A percentile compares a stretch with the other conserved stretches of the same genome.
Conservation (phyloP, 2,888 invertebrate genomes). For the Latrodectus hesperus region DNA sequence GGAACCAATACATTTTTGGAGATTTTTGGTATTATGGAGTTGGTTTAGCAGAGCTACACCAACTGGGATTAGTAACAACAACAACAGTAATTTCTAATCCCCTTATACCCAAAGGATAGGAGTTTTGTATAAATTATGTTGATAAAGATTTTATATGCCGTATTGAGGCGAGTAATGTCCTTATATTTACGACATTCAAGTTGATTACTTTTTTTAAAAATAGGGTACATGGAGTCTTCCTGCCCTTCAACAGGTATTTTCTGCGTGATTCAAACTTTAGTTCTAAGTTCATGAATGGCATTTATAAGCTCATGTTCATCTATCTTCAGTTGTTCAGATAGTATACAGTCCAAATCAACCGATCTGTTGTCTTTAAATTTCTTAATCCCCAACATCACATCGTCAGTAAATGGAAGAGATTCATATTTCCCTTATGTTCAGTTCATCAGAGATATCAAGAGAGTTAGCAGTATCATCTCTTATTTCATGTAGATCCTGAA, state of each 20-base stretch:
- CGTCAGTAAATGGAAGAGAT: not conserved
- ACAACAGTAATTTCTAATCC: no score
- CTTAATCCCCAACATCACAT: not conserved
- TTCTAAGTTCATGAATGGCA: not conserved
- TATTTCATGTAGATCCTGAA: not conserved
- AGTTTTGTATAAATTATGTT: no score
- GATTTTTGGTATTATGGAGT: no score
- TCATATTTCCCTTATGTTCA: not conserved
- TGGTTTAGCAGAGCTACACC: no score
- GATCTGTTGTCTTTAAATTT: not conserved
- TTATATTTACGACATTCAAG: not conserved
- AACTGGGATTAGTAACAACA: no score
- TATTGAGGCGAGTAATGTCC: no score
- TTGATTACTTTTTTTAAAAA: not conserved
- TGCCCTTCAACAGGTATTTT: not conserved
- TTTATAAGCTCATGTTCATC: not conserved
- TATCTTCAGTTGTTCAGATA: not conserved
- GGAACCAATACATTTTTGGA: no score
- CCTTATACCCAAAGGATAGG: no score
- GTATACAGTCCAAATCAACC: not conserved
- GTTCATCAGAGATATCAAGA: not conserved
- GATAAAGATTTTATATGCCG: no score
- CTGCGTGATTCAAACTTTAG: not conserved
- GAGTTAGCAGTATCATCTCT: not conserved
- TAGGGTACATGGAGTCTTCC: not conserved